Percentiles rank a stretch among this genome's conserved stretches.
Conservation (phyloP, 2,113 vertebrate species). For the Ancistrus triradiatus region DNA sequence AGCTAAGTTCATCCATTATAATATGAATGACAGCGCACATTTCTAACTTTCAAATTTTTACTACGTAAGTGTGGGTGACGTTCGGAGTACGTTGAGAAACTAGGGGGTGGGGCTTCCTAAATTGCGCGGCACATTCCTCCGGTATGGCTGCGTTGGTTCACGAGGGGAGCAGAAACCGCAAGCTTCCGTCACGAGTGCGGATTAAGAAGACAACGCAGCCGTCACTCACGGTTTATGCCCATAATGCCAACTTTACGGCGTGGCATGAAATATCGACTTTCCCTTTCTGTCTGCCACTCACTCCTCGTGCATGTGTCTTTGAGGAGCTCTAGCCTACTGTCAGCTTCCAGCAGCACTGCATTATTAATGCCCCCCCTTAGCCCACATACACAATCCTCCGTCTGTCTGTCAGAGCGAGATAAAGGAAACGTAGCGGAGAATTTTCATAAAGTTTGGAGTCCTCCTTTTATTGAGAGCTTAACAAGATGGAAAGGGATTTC, state of each 20-base stretch:
- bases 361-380: not conserved
- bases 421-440: not conserved
- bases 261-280: not conserved
- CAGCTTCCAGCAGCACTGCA: not conserved
- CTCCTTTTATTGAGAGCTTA: not conserved
- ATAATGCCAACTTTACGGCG: not conserved
- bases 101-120: no score
- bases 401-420: slow-evolving; percentile 5
- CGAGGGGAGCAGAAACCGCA: no score
- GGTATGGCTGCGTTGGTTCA: no score
- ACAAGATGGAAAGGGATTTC: not conserved
- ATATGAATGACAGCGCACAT: no score
- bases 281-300: not conserved
- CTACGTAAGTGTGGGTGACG: no score
- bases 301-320: not conserved
- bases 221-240: no score
- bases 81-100: no score
- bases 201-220: no score
- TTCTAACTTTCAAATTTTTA: no score
- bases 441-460: not conserved
- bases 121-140: no score
- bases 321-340: not conserved
- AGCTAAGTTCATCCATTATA: no score
- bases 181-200: no score
- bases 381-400: not conserved